Percentiles rank a stretch among this genome's conserved stretches.
Evolutionary conservation across 2,888 invertebrate species (phyloP).

Genomic region (Pollenia angustigena): DNA sequence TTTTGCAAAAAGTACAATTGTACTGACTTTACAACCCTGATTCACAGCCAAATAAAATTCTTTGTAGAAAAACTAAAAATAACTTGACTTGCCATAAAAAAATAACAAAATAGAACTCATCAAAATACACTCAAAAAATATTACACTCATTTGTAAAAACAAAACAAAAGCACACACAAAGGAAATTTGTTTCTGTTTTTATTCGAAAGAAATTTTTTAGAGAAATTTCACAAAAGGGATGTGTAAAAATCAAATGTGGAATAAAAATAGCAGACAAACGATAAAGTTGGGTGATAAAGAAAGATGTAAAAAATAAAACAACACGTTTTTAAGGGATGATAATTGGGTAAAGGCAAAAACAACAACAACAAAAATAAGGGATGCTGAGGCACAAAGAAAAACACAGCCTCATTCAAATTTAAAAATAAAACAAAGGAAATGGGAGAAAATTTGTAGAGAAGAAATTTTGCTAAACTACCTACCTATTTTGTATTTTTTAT

Average conservation of each 20-base stretch:
- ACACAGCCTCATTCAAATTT: conserved; percentile 12
- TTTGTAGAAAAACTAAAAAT: conserved; percentile 56
- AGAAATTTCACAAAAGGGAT: conserved; percentile 24
- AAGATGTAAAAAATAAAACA: conserved; percentile 24
- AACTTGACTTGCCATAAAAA: conserved; percentile 50
- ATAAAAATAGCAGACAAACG: conserved; percentile 4
- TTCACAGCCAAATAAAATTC: neutral
- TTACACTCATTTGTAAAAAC: neutral
- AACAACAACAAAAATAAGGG: conserved; percentile 16
- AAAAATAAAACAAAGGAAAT: conserved; percentile 8
- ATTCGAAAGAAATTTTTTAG: neutral
- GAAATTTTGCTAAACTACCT: neutral
- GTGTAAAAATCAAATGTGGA: neutral
- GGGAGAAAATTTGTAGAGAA: neutral
- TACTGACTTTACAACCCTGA: neutral
- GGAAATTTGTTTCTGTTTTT: conserved; percentile 18
- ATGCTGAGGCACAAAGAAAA: conserved; percentile 29
- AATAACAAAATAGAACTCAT: conserved; percentile 15
- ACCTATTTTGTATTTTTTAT: neutral
- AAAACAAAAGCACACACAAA: neutral
- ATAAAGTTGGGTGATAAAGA: conserved; percentile 38
- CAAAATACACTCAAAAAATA: conserved; percentile 20
- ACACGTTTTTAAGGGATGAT: conserved; percentile 41
- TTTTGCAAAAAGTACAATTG: too few species aligned
- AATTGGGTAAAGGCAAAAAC: conserved; percentile 17